phyloP scores from a whole-genome alignment of 2,888 invertebrate genomes.

The Seladonia tumulorum region DNA sequence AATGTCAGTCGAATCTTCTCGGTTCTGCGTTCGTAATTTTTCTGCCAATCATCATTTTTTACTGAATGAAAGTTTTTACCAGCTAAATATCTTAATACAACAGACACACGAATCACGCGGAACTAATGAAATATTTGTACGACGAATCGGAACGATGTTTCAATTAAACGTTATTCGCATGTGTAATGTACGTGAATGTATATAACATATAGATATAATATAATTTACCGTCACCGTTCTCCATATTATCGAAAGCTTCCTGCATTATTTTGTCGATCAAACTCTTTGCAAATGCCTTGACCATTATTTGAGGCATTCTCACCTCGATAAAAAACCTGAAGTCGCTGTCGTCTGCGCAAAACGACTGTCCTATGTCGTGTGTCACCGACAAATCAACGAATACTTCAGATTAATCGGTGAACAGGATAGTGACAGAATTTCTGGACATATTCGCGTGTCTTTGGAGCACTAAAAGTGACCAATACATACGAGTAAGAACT shows the following conservation, averaged over 20 bases:
- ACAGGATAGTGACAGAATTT: not conserved
- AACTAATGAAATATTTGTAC: not conserved
- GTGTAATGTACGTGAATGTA: not conserved
- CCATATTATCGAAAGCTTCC: slow-evolving; percentile 69
- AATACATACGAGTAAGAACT: not conserved
- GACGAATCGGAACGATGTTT: not conserved
- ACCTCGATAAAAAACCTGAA: slow-evolving; percentile 45
- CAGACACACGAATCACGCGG: not conserved
- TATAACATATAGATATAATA: no score
- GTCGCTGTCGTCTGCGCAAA: slow-evolving; percentile 19
- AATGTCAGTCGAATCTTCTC: slow-evolving; percentile 20
- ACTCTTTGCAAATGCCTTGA: slow-evolving; percentile 71
- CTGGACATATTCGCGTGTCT: not conserved
- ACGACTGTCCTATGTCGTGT: slow-evolving; percentile 59
- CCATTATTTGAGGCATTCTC: slow-evolving; percentile 68
- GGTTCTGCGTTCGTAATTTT: slow-evolving; percentile 30
- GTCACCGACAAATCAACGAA: slow-evolving; percentile 24
- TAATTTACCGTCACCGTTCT: slow-evolving; percentile 53
- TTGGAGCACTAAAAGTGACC: no score
- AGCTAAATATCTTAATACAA: not conserved
- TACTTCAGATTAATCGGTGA: slow-evolving; percentile 10
- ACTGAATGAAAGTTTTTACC: slow-evolving; percentile 19
- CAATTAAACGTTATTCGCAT: not conserved
- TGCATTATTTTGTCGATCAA: slow-evolving; percentile 72
- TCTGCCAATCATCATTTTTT: slow-evolving; percentile 35